A percentile compares a stretch with the other conserved stretches of the same genome.
phyloP scores from a whole-genome alignment of 1,140 invertebrate genomes.

The Aphelenchoides fujianensis region DNA sequence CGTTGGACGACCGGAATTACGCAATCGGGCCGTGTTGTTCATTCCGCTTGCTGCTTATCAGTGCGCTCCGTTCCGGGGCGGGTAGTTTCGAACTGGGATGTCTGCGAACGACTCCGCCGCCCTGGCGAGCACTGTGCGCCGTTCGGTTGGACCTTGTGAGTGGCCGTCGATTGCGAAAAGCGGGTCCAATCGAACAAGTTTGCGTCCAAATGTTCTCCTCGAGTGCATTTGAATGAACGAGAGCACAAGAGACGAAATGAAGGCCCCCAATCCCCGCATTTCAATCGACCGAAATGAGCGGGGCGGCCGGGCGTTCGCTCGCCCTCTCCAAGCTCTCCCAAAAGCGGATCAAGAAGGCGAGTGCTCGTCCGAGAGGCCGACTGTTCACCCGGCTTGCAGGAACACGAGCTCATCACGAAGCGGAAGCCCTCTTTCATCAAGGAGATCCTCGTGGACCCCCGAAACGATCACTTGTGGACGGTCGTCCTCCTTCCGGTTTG shows the following conservation, averaged over 20 bases:
- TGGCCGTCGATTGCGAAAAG: neutral
- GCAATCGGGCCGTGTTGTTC: too few species aligned
- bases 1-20: too few species aligned
- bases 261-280: neutral
- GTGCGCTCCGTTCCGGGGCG: too few species aligned
- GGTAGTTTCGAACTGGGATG: too few species aligned
- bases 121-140: too few species aligned
- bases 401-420: neutral
- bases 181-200: neutral
- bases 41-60: too few species aligned
- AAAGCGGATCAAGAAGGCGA: neutral
- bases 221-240: neutral
- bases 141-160: too few species aligned
- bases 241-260: neutral
- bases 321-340: neutral
- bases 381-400: neutral
- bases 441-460: neutral
- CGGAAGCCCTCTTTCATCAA: neutral
- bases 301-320: neutral
- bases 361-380: too few species aligned
- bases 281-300: neutral
- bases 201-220: constrained; percentile 2
- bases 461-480: constrained; percentile 11
- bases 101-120: too few species aligned
- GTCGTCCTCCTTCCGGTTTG: constrained; percentile 17